Conservation (phyloP, 2,888 invertebrate species). For the Caenorhabditis panamensis region DNA sequence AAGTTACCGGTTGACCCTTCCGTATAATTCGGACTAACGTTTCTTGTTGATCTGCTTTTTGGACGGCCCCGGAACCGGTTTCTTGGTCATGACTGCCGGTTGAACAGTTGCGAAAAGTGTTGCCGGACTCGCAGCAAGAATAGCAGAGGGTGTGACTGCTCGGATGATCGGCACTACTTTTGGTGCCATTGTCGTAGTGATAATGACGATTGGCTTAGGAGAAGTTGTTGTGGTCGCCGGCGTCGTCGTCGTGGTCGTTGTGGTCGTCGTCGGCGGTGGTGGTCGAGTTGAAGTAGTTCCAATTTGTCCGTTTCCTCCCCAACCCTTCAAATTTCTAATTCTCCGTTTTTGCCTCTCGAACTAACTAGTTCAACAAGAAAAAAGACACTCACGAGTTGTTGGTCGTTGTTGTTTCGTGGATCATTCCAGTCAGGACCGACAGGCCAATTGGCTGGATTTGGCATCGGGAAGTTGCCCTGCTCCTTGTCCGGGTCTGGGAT, state of each 20-base stretch:
- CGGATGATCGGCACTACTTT: neutral
- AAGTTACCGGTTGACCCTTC: neutral
- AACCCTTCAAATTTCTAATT: slow-evolving; percentile 57
- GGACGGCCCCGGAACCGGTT: slow-evolving; percentile 14
- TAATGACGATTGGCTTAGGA: neutral
- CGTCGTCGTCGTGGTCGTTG: slow-evolving; percentile 17
- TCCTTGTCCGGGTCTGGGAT: slow-evolving; percentile 65
- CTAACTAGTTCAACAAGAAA: too few relatives aligned
- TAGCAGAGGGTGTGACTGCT: too few relatives aligned
- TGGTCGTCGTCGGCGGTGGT: slow-evolving; percentile 14
- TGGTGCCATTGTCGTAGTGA: neutral
- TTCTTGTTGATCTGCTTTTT: slow-evolving; percentile 31
- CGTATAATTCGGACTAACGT: neutral
- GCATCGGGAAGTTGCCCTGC: slow-evolving; percentile 62
- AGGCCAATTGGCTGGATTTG: slow-evolving; percentile 67
- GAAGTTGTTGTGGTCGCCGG: neutral
- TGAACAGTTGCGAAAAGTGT: slow-evolving; percentile 6
- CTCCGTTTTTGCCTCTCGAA: too few relatives aligned
- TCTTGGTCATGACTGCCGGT: slow-evolving; percentile 28
- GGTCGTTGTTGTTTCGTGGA: slow-evolving; percentile 56
- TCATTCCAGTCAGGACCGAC: slow-evolving; percentile 70
- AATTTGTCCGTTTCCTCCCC: slow-evolving; percentile 56
- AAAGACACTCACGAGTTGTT: slow-evolving; percentile 42
- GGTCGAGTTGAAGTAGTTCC: slow-evolving; percentile 38
- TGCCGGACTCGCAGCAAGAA: slow-evolving; percentile 1